Evolutionary conservation across 2,888 invertebrate species (phyloP), one percentile per base, ranked within the genome.

Genomic region (Rhodophaea formosa): DNA sequence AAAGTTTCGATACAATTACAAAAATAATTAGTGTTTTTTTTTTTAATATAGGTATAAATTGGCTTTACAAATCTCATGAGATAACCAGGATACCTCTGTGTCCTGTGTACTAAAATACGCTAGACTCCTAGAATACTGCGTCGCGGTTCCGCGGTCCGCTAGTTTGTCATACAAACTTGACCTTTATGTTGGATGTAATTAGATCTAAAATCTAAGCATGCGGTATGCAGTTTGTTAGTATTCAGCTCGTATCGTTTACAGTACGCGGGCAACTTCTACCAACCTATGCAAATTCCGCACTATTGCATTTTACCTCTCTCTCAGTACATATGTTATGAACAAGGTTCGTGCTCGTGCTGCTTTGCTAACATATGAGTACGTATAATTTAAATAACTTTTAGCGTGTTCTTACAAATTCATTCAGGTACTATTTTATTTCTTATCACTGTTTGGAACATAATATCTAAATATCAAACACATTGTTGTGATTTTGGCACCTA

Each of bases 221-320:
- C 51, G 15, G 7, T 5, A 7, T 15, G 30, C 14, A 29, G 56
- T 58, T 62, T 62, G 75, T 82, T 86, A 82, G 80, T 84, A 87
- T 88, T 81, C 86, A 80, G 69, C 70, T 69, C 69, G 78, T 82
- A 80, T 77, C 70, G 71, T 73, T 67, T 65, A 60, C 66, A 68
- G 67, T 71, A 65, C 65, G 63, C 61, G 68, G 67, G 68, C 74
- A 73, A 79, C 74, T 77, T 78, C 54, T 32, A 30, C 68, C 72
- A 81, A 79, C 77, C 76, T 82, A 86, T 86, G 84, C 82, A 81
- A 85, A 84, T 84, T 75, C 67, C 59, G 62, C 73, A 71, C 75
- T 78, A 81, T 79, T 82, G 79, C 80, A 80, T 82, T 79, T 73
- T 75, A 77, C 74, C 70, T 68, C 74, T 69, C 69, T 66, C 63